Evolutionary conservation across 2,888 invertebrate species (phyloP).

Genomic region (Philopedon plagiatum): DNA sequence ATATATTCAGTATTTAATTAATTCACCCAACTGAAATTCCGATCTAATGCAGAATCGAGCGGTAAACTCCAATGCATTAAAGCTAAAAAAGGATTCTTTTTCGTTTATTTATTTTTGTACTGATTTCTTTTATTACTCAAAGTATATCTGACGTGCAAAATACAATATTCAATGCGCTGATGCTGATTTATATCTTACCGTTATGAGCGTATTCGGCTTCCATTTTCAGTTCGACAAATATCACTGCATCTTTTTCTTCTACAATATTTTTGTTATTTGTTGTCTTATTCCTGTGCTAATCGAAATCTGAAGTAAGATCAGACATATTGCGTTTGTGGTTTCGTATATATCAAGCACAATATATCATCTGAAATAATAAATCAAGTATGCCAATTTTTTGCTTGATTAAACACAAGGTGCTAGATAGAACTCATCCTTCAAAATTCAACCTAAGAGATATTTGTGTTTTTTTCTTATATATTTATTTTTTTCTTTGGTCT

Average conservation of each 20-base stretch:
- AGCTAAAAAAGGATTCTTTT: slow-evolving; percentile 10
- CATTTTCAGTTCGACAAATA: slow-evolving; percentile 10
- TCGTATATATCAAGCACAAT: slow-evolving; percentile 12
- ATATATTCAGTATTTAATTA: not conserved
- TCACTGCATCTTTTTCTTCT: not conserved
- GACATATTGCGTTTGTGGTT: not conserved
- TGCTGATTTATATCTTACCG: slow-evolving; percentile 24
- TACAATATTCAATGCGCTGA: slow-evolving; percentile 8
- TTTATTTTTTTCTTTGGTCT: no score
- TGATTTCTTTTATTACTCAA: not conserved
- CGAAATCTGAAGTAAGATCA: not conserved
- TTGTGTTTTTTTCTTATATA: no score
- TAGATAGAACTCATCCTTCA: no score
- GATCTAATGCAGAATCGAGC: not conserved
- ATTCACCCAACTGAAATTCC: not conserved
- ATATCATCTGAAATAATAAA: slow-evolving; percentile 27
- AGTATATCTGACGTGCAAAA: not conserved
- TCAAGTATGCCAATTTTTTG: slow-evolving; percentile 9
- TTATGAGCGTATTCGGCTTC: slow-evolving; percentile 5
- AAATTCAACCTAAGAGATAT: no score
- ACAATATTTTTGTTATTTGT: slow-evolving; percentile 12
- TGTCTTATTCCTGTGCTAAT: slow-evolving; percentile 15
- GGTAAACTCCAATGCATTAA: slow-evolving; percentile 15
- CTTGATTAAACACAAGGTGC: not conserved
- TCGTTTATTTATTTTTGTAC: slow-evolving; percentile 22